Base-by-base conservation (phyloP, 2,113 vertebrate species). In the Strix uralensis region DNA sequence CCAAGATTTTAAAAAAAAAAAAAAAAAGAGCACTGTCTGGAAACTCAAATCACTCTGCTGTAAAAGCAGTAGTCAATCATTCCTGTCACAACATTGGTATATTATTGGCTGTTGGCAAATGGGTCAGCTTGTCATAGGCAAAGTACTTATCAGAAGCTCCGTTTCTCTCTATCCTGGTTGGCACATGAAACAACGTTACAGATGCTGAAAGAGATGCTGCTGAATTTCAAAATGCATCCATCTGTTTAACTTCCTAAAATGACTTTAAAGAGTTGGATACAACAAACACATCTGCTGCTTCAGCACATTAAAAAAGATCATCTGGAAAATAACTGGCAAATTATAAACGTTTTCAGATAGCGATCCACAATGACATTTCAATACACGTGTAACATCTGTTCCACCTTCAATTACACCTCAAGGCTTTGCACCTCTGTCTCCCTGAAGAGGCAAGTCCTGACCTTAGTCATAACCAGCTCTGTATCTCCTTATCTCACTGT, bases 261-360 rank as follows among this genome's bases (percentile, higher is more conserved):
- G 25, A 87, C 73, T 93, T 70, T 66, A 65, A 94, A 85, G 86
- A 82, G 65, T 6, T 8, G 89, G 81, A 47, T 79, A 91, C 66
- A 85, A 82, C 66, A 91, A 94, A 93, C 88, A 96, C 92, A 97
- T 92, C 88, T 96, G 96, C 94, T 62, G 83, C 75, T 71, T 73
- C 87, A 66, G 81, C 92, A 70, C 15, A 16, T 70, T 73, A 55
- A 86, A 92, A 92, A 70, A 73, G 14, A 94, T 96, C 86, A 94
- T 79, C 79, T 86, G 96, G 81, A 93, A 96, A 94, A 91, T 82
- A 88, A 77, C 74, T 25, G 55, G 58, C 58, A 93, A 81, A 93
- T 83, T 29, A 62, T 54, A 81, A 90, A 83, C 88, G 55, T 83
- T 90, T 86, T 54, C 46, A 54, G 51, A 73, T 5, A 21, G 36